Base-by-base conservation (phyloP, 2,113 vertebrate genomes). In the Hippolais icterina region DNA sequence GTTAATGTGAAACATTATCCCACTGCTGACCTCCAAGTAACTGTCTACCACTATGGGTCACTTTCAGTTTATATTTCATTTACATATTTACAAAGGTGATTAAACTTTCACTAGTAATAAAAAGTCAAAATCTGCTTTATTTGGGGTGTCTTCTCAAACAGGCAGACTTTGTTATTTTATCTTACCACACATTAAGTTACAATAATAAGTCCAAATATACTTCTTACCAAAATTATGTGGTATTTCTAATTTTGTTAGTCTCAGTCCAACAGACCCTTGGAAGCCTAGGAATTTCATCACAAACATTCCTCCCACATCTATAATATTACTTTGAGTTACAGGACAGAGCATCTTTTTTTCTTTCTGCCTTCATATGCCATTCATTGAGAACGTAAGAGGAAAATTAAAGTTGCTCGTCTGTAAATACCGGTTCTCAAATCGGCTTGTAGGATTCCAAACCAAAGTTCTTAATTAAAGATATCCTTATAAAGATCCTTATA, bases 391-490 rank as follows among this genome's bases (percentile, higher is more conserved):
- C 0, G 0, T 15, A 80, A 91, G 28, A 85, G 14, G 63, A 80
- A 95, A 95, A 93, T 92, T 88, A 11, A 79, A 83, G 23, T 87
- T 3, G 3, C 9, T 85, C 50, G 83, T 90, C 66, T 78, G 63
- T 81, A 96, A 91, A 77, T 37, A 50, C 27, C 22, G 15, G 21
- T 44, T 88, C 47, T 75, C 64, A 95, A 95, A 95, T 88, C 39
- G 0, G 91, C 82, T 97, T 90, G 82, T 29, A 81, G 90, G 85
- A 96, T 93, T 97, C n/a, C 31, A 88, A 87, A 65, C 28, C 23
- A 13, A 93, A 80, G 22, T 66, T 77, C 84, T 94, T 96, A 90
- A 90, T 95, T 94, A 88, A 95, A 91, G 87, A 80, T 50, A 52
- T 11, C 57, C 12, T 0, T 14, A 65, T 57, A 87, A 6, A 85